Conservation (phyloP, 2,888 invertebrate genomes). For the Eristalis arbustorum region DNA sequence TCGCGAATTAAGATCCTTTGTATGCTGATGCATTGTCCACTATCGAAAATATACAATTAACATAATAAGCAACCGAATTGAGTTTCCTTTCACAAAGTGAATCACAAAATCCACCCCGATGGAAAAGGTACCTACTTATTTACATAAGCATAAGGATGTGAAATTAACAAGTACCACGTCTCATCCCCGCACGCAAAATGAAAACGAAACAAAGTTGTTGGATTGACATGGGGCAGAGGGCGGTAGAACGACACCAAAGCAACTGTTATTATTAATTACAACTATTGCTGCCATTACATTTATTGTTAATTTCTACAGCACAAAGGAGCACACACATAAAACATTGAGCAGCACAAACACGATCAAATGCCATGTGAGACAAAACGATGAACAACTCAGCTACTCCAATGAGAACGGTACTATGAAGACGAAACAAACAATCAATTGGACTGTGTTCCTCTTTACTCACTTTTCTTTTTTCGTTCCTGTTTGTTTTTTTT, state of each 20-base stretch:
- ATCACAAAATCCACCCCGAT: not conserved
- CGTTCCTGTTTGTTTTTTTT: not conserved
- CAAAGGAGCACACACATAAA: conserved; percentile 59
- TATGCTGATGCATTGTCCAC: not conserved
- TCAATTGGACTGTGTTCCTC: conserved; percentile 55
- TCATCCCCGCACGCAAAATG: not conserved
- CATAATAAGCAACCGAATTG: not conserved
- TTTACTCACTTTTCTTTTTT: conserved; percentile 13
- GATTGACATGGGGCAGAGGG: not conserved
- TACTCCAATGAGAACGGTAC: conserved; percentile 44
- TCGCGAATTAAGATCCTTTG: not conserved
- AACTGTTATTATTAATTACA: conserved; percentile 69
- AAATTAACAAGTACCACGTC: conserved; percentile 27
- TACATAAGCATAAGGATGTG: not conserved
- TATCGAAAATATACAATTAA: not conserved
- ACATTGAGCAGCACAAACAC: conserved; percentile 61
- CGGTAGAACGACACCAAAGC: conserved; percentile 48
- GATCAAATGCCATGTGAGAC: conserved; percentile 68
- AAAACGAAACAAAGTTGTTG: not conserved
- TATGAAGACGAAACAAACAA: conserved; percentile 57
- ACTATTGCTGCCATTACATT: conserved; percentile 67
- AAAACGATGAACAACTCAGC: conserved; percentile 63
- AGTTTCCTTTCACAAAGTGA: not conserved
- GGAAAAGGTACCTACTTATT: not conserved
- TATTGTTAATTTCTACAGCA: conserved; percentile 62